Base-by-base conservation (phyloP, 2,888 invertebrate species). In the Achlya flavicornis region DNA sequence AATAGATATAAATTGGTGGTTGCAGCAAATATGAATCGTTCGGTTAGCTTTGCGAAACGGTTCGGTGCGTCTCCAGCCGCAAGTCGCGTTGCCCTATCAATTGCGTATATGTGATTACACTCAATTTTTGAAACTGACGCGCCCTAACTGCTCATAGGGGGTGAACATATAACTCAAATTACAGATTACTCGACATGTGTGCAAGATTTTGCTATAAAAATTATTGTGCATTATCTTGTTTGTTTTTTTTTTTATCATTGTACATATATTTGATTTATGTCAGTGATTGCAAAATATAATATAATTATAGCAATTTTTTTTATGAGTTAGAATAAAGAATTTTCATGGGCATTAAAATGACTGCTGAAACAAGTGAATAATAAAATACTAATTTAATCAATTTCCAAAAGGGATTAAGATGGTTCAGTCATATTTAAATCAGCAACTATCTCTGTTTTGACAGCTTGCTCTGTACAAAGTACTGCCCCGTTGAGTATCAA, bases 41-140 rank as follows among this genome's bases (percentile, higher is more conserved):
- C 77, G 80, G 77, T 83, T 82, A 76, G 79, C 83, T 79, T 76
- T 77, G 80, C 73, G 68, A 53, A 6, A 76, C 78, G 80, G 76
- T 72, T 74, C 75, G 77, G 68, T 78, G 79, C 72, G 76, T 77
- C 75, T 72, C 69, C 68, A 63, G 70, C 77, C 77, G 73, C 77
- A 78, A 79, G 78, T 75, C 75, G 75, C 77, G 76, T 80, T 76
- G 81, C 86, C 89, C 90, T 88, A 91, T 92, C 92, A 91, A 92
- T 92, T 84, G 83, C 86, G 80, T 89, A 88, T 92, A 91, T 89
- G 90, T 86, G 88, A 92, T 91, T 93, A 92, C 93, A 90, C 90
- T 91, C 92, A 88, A 91, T 92, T 92, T 93, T 93, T 92, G 90
- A 92, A 92, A 90, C 87, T 91, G 91, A 92, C 91, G 87, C 90